Conservation (phyloP, 2,113 vertebrate genomes). For the Marmota monax region DNA sequence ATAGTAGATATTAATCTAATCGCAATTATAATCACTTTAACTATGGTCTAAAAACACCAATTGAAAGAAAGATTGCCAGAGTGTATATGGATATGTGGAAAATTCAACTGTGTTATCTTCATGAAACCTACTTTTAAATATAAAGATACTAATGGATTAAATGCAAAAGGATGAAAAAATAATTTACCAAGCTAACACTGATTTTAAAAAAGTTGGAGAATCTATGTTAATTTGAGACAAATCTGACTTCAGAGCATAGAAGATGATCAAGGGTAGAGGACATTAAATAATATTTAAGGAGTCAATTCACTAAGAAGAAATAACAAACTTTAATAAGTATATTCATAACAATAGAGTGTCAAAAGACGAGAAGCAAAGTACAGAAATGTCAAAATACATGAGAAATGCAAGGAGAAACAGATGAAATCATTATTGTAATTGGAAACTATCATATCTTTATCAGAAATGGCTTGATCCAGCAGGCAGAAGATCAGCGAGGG, state of each 20-base stretch:
- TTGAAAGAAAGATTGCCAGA: background rate
- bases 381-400: background rate
- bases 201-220: background rate
- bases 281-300: background rate
- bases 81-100: background rate
- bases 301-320: background rate
- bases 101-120: background rate
- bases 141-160: background rate
- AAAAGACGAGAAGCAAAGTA: no score
- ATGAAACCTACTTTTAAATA: background rate
- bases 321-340: background rate
- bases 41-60: background rate
- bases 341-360: background rate
- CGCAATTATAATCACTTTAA: background rate
- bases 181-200: background rate
- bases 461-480: background rate
- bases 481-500: background rate
- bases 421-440: background rate
- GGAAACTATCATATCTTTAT: background rate
- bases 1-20: background rate
- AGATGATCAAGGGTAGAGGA: background rate
- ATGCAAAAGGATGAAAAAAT: background rate
- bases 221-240: background rate
- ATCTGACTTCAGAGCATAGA: background rate
- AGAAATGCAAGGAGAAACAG: background rate